Percentiles rank a stretch among this genome's conserved stretches.
phyloP scores from a whole-genome alignment of 2,113 vertebrate genomes.

The Potamarius usumacintae region DNA sequence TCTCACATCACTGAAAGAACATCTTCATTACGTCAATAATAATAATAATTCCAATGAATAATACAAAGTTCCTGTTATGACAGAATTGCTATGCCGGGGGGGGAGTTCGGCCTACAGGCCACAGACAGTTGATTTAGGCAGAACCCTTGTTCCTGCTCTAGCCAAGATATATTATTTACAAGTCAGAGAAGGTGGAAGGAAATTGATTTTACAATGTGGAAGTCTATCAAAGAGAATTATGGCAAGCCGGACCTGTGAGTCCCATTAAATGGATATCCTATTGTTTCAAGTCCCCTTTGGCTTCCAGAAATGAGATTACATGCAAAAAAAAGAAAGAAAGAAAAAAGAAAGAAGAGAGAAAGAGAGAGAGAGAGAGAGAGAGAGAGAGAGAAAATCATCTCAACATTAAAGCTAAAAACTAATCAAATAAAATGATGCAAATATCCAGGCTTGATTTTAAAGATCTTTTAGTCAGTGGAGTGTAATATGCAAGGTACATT shows the following conservation, averaged over 20 bases:
- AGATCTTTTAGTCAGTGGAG: background rate
- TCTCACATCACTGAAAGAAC: conserved; percentile 20
- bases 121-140: conserved; percentile 55
- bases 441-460: background rate
- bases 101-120: conserved; percentile 49
- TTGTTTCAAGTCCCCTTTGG: conserved; percentile 51
- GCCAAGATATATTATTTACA: conserved; percentile 67
- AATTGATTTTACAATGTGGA: conserved; percentile 71
- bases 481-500: background rate
- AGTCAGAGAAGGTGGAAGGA: conserved; percentile 57
- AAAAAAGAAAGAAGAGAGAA: background rate
- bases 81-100: conserved; percentile 1
- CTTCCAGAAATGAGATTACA: conserved; percentile 56
- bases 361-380: background rate
- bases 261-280: conserved; percentile 66
- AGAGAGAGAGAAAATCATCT: background rate
- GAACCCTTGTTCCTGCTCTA: conserved; percentile 61
- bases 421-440: background rate
- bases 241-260: conserved; percentile 57
- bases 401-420: background rate
- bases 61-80: conserved; percentile 53
- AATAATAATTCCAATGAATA: conserved; percentile 57
- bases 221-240: conserved; percentile 73
- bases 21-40: conserved; percentile 60
- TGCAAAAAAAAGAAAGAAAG: background rate